These are phyloP conservation scores for Rhamphomyia laevipes DNA, from an alignment of 2,888 invertebrate genomes.

Conservation along the genomic window DNA sequence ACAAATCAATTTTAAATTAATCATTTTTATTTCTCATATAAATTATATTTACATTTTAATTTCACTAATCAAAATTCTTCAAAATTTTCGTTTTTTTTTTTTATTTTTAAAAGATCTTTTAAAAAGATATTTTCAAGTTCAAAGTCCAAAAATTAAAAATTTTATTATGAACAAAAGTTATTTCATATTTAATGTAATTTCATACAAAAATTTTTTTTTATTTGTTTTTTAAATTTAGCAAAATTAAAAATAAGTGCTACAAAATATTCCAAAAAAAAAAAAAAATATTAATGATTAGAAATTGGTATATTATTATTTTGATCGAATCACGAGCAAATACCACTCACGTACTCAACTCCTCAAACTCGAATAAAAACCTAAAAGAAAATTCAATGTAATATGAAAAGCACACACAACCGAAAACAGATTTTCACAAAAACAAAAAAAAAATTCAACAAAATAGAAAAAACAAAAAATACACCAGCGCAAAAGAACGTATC, in stretches of 20 bases:
- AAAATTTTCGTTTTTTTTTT: no score
- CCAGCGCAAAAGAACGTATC: slow-evolving; percentile 2
- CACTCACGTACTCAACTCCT: slow-evolving; percentile 11
- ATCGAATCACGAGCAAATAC: slow-evolving; percentile 11
- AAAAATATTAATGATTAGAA: slow-evolving; percentile 5
- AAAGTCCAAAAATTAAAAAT: no score
- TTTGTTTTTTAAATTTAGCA: no score
- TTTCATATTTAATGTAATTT: no score
- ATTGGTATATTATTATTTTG: background rate
- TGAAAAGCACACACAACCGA: background rate
- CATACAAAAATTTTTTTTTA: no score
- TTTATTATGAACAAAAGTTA: no score
- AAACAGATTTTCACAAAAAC: background rate
- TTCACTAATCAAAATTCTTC: no score
- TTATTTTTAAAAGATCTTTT: no score
- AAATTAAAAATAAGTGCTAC: background rate
- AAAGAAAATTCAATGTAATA: background rate
- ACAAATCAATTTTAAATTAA: no score
- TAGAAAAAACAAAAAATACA: background rate
- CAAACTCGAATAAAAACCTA: slow-evolving; percentile 15
- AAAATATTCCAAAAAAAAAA: slow-evolving; percentile 3
- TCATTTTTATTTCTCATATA: no score
- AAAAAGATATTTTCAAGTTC: no score
- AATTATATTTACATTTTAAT: no score
- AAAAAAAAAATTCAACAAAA: background rate